These are phyloP conservation scores for Lampropteryx suffumata DNA, from an alignment of 2,888 invertebrate species.

Conservation along the genomic window DNA sequence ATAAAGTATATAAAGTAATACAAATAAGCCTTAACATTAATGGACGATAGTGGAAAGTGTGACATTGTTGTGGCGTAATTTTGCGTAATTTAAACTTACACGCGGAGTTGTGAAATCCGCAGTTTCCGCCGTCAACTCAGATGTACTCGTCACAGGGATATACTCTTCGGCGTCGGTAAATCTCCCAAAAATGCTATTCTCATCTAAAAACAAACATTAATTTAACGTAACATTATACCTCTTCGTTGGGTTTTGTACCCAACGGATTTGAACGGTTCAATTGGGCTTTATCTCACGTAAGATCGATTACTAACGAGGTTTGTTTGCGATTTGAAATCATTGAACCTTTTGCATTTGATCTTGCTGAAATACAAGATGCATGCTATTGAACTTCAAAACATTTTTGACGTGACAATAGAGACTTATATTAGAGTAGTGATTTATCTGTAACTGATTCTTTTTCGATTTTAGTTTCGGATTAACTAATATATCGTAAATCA, in stretches of 20 bases:
- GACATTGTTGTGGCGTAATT: no score
- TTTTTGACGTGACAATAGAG: no score
- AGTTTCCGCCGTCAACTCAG: slow-evolving; percentile 37
- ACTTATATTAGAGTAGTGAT: no score
- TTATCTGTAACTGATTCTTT: no score
- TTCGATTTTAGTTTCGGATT: no score
- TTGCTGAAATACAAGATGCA: background rate
- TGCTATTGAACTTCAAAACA: no score
- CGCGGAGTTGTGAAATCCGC: slow-evolving; percentile 50
- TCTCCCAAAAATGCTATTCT: slow-evolving; percentile 74
- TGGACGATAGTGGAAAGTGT: no score
- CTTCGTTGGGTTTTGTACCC: background rate
- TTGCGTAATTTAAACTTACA: slow-evolving; percentile 39
- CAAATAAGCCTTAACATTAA: no score
- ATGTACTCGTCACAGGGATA: slow-evolving; percentile 42
- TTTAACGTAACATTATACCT: slow-evolving; percentile 19
- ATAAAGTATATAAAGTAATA: no score
- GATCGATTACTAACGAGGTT: slow-evolving; percentile 2
- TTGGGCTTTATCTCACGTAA: background rate
- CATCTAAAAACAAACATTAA: slow-evolving; percentile 52
- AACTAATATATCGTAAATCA: no score
- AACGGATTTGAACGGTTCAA: slow-evolving; percentile 2
- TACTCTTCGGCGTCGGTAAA: slow-evolving; percentile 59
- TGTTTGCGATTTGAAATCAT: slow-evolving; percentile 1
- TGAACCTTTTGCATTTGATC: background rate